These are phyloP conservation scores for Nycticryphes semicollaris DNA, from an alignment of 2,113 vertebrate genomes.

Conservation along the genomic window DNA sequence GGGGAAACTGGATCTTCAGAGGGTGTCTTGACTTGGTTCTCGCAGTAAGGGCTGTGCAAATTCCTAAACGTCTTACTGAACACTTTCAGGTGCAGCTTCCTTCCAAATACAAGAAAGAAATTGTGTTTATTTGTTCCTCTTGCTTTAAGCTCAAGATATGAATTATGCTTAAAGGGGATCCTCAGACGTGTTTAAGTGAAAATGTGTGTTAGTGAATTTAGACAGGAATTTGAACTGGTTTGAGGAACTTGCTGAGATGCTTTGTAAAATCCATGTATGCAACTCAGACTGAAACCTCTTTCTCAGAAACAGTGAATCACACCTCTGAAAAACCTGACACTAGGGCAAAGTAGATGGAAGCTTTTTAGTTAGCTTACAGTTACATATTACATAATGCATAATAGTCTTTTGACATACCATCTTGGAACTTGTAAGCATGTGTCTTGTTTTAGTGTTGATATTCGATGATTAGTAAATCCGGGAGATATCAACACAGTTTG, in stretches of 20 bases:
- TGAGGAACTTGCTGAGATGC: neutral
- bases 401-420: neutral
- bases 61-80: neutral
- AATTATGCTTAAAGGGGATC: neutral
- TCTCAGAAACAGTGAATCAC: slow-evolving; percentile 1
- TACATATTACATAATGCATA: neutral
- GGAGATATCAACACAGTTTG: slow-evolving; percentile 8
- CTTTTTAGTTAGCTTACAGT: neutral
- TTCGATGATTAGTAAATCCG: slow-evolving; percentile 53
- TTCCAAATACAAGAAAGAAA: neutral
- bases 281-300: slow-evolving; percentile 8
- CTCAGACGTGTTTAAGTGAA: neutral
- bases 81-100: neutral
- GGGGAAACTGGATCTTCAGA: neutral
- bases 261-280: slow-evolving; percentile 12
- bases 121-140: neutral
- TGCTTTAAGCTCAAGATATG: neutral
- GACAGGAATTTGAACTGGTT: slow-evolving; percentile 17
- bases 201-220: neutral
- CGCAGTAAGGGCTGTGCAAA: neutral
- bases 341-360: neutral
- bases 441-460: slow-evolving; percentile 10
- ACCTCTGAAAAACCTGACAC: neutral
- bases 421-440: slow-evolving; percentile 13
- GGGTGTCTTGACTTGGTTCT: neutral